Conservation (phyloP, 2,888 invertebrate genomes). For the Ormyrus rosae region DNA sequence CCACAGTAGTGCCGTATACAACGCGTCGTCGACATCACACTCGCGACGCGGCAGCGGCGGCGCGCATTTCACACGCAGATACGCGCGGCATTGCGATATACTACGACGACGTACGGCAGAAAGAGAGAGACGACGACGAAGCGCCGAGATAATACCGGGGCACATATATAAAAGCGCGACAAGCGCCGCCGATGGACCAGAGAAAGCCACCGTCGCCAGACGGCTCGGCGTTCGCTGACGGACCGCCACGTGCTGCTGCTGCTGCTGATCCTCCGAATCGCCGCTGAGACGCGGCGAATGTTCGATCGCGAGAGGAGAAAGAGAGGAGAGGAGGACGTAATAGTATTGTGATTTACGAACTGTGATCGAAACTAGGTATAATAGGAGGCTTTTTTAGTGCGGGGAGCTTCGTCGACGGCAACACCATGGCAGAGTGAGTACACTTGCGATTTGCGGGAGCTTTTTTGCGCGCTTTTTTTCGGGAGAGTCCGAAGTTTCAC, state of each 20-base stretch:
- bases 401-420: background rate
- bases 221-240: too few species aligned
- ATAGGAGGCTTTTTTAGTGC: too few species aligned
- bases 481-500: too few species aligned
- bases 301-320: background rate
- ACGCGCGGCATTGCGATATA: background rate
- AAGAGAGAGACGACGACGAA: too few species aligned
- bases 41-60: conserved; percentile 23
- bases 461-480: too few species aligned
- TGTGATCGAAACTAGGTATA: conserved; percentile 27
- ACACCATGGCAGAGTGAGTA: conserved; percentile 46
- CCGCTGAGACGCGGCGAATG: too few species aligned
- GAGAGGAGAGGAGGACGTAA: background rate
- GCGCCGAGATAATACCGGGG: too few species aligned
- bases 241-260: too few species aligned
- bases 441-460: background rate
- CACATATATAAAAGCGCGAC: background rate
- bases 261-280: too few species aligned
- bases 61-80: background rate
- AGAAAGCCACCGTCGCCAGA: background rate
- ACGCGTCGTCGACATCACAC: too few species aligned
- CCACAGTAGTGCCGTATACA: too few species aligned
- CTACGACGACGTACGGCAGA: too few species aligned
- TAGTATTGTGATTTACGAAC: conserved; percentile 21
- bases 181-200: background rate